Conservation (phyloP, 2,888 invertebrate species). For the Thymelicus sylvestris region DNA sequence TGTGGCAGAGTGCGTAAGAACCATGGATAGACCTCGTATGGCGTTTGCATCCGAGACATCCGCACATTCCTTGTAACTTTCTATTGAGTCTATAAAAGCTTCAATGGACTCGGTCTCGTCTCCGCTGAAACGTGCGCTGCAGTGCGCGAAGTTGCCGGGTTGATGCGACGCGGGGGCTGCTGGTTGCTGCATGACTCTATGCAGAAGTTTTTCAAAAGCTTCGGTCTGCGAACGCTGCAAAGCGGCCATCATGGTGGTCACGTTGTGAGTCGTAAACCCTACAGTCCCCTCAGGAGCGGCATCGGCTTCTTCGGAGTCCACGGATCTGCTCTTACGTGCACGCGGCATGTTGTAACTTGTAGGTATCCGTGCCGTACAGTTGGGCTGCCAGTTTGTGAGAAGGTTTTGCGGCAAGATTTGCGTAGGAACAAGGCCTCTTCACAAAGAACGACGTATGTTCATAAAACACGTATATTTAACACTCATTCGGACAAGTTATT, state of each 20-base stretch:
- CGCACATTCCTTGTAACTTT: conserved; percentile 1
- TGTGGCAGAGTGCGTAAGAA: not conserved
- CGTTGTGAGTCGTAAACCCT: not conserved
- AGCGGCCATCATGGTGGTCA: conserved; percentile 12
- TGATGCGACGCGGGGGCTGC: conserved; percentile 1
- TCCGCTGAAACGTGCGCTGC: not conserved
- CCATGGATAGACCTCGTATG: not conserved
- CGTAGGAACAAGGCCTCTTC: no score
- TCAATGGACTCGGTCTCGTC: not conserved
- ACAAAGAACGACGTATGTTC: no score
- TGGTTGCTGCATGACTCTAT: conserved; percentile 11
- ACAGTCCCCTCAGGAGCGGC: no score
- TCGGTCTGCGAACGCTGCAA: conserved; percentile 22
- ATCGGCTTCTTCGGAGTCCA: no score
- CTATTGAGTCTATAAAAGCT: not conserved
- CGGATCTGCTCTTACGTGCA: no score
- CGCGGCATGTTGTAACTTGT: no score
- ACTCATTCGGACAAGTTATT: no score
- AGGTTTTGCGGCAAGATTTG: no score
- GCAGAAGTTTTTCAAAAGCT: conserved; percentile 10
- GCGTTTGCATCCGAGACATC: not conserved
- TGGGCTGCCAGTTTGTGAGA: no score
- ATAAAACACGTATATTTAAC: no score
- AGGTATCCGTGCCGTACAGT: no score
- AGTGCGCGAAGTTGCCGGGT: conserved; percentile 1